Evolutionary conservation across 2,113 vertebrate genomes (phyloP).

Genomic region (Symphodus melops): DNA sequence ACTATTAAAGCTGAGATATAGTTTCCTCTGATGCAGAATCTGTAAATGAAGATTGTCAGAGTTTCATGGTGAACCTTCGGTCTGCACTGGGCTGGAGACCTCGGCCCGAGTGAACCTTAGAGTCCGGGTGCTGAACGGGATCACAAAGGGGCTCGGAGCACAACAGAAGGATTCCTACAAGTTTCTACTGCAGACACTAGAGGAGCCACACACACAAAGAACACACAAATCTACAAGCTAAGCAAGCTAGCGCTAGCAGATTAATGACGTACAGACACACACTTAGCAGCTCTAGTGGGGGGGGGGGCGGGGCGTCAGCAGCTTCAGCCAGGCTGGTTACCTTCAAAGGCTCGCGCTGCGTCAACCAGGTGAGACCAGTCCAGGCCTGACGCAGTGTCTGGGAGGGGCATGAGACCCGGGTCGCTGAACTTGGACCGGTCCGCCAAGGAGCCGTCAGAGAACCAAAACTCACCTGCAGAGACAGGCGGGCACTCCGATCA

Average conservation of each 20-base stretch:
- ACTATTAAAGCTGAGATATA: no score
- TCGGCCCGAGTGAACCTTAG: conserved; percentile 60
- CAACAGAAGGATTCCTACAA: conserved; percentile 46
- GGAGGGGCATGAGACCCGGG: conserved; percentile 96
- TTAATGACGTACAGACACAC: conserved; percentile 48
- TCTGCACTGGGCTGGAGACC: not conserved
- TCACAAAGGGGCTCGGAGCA: conserved; percentile 43
- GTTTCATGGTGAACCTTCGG: not conserved
- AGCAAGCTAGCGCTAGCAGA: conserved; percentile 57
- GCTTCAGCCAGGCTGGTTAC: conserved; percentile 83
- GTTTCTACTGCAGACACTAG: conserved; percentile 40
- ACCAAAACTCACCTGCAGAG: conserved; percentile 96
- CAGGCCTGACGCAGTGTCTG: conserved; percentile 92
- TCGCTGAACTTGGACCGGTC: conserved; percentile 95
- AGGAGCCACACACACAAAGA: conserved; percentile 54
- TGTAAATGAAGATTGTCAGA: no score
- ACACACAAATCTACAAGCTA: conserved; percentile 62
- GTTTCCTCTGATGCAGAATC: no score
- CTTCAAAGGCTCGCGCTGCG: conserved; percentile 97
- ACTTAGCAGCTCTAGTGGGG: conserved; percentile 42
- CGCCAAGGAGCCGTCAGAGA: conserved; percentile 95
- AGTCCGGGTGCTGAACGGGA: conserved; percentile 45
- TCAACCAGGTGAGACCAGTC: conserved; percentile 98
- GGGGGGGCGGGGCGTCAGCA: conserved; percentile 66
- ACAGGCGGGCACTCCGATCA: conserved; percentile 74